Evolutionary conservation across 2,113 vertebrate species (phyloP).

Genomic region (Tyrannus savana): DNA sequence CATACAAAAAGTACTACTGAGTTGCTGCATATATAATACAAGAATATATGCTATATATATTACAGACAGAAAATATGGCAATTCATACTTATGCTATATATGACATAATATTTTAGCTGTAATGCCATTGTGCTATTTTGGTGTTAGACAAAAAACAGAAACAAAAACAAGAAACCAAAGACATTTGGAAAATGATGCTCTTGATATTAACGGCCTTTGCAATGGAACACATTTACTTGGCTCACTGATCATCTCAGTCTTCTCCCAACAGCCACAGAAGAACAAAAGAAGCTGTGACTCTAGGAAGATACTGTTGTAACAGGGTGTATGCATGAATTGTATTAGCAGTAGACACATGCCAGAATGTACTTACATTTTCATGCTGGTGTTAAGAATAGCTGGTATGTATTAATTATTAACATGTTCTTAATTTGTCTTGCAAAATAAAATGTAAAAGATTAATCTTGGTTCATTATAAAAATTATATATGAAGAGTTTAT

Average conservation of each 20-base stretch:
- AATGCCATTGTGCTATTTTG: not conserved
- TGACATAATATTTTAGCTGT: not conserved
- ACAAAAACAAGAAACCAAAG: not conserved
- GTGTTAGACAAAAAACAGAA: not conserved
- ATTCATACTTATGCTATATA: not conserved
- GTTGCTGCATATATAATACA: not conserved
- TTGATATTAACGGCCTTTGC: not conserved
- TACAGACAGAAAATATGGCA: not conserved
- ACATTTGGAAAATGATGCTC: not conserved
- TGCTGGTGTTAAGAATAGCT: not conserved
- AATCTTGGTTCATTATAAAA: not conserved
- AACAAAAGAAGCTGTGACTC: not conserved
- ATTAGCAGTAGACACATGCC: not conserved
- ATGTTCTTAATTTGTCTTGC: not conserved
- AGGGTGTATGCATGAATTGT: not conserved
- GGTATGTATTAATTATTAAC: not conserved
- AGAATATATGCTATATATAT: not conserved
- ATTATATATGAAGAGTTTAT: not conserved
- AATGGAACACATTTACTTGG: not conserved
- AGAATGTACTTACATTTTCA: not conserved
- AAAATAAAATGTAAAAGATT: not conserved
- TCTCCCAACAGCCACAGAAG: not conserved
- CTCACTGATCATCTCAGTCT: not conserved
- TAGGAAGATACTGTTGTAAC: not conserved
- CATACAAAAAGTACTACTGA: not conserved